Evolutionary conservation across 2,888 invertebrate genomes (phyloP).

Genomic region (Trimorus sp.): DNA sequence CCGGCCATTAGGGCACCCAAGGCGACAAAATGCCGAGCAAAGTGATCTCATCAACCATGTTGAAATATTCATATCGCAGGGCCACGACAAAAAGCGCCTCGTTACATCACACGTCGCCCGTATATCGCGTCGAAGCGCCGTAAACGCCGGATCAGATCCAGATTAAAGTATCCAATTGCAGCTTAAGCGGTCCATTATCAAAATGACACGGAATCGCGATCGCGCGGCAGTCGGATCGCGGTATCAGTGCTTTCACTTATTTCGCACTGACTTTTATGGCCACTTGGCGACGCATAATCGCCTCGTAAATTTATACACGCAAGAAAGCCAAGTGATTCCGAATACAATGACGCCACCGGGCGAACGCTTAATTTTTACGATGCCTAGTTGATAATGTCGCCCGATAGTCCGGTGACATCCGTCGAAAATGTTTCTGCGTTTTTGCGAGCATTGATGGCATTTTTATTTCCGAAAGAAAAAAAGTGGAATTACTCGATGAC

Average conservation of each 20-base stretch:
- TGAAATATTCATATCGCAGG: conserved; percentile 33
- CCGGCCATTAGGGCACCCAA: conserved; percentile 81
- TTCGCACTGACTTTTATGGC: conserved; percentile 58
- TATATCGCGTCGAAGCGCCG: conserved; percentile 39
- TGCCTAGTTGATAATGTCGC: background rate
- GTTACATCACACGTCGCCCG: conserved; percentile 39
- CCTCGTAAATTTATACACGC: conserved; percentile 59
- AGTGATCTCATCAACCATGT: conserved; percentile 37
- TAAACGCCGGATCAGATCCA: conserved; percentile 48
- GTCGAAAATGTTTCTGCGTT: too few relatives aligned
- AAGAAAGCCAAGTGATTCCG: conserved; percentile 49
- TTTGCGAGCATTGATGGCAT: too few relatives aligned
- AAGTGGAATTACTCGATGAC: too few relatives aligned
- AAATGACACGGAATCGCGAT: conserved; percentile 41
- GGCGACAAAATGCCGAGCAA: conserved; percentile 73
- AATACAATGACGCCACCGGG: conserved; percentile 24
- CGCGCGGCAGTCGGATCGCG: conserved; percentile 39
- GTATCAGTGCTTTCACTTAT: conserved; percentile 56
- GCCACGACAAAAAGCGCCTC: conserved; percentile 41
- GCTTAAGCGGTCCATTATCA: conserved; percentile 44
- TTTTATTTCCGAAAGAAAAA: too few relatives aligned
- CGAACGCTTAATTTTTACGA: conserved; percentile 46
- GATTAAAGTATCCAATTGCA: conserved; percentile 54
- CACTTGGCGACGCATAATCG: conserved; percentile 60
- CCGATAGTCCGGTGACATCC: conserved; percentile 2